Percentiles rank a stretch among this genome's conserved stretches.
These are phyloP conservation scores for Spisula solida DNA, from an alignment of 2,888 invertebrate genomes.

Conservation along the genomic window DNA sequence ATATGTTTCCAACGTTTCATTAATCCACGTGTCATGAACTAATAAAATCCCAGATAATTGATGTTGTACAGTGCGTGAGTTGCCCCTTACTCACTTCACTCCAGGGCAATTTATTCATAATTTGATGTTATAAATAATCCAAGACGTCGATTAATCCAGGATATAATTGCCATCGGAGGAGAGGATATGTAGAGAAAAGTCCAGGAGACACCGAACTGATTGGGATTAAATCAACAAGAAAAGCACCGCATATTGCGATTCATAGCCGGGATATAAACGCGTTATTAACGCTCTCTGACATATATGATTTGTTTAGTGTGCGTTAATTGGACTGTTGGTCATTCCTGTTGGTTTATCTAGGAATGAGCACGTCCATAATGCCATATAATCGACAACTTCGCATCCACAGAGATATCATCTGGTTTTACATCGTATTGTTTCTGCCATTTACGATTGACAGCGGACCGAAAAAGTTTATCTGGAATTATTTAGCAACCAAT, in stretches of 20 bases:
- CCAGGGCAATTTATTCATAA: conserved; percentile 12
- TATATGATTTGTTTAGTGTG: not conserved
- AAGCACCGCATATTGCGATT: not conserved
- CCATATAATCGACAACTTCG: too few relatives aligned
- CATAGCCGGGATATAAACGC: not conserved
- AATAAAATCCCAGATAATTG: not conserved
- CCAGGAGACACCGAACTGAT: not conserved
- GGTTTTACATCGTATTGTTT: too few relatives aligned
- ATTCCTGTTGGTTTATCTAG: not conserved
- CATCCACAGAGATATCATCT: too few relatives aligned
- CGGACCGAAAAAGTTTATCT: too few relatives aligned
- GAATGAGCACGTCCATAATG: not conserved
- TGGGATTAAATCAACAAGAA: not conserved
- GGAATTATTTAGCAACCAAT: too few relatives aligned
- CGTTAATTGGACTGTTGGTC: not conserved
- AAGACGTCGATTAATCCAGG: conserved; percentile 15
- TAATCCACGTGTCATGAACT: not conserved
- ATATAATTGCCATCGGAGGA: conserved; percentile 18
- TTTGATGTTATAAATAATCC: conserved; percentile 31
- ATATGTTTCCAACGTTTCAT: not conserved
- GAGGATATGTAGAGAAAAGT: not conserved
- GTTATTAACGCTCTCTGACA: not conserved
- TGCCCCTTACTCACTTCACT: not conserved
- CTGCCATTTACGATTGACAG: too few relatives aligned
- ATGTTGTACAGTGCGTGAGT: not conserved